A percentile compares a stretch with the other conserved stretches of the same genome.
phyloP scores from a whole-genome alignment of 2,888 invertebrate genomes.

The Metellina segmentata region DNA sequence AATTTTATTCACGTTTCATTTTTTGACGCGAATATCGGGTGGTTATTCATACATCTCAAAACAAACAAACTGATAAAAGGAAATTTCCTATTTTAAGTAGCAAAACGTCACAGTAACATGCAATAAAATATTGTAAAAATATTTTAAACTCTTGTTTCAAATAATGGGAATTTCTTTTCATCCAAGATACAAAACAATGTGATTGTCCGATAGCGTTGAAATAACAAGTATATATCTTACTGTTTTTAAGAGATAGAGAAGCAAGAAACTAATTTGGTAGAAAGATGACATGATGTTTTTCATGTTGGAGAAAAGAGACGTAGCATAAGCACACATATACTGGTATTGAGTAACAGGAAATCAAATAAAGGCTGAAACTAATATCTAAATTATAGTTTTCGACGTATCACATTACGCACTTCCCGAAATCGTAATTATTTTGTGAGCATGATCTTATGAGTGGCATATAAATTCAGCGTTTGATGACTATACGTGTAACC shows the following conservation, averaged over 20 bases:
- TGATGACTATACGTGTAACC: neutral
- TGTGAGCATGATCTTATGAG: neutral
- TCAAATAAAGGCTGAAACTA: neutral
- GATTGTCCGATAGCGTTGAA: too few species aligned
- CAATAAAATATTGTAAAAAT: too few species aligned
- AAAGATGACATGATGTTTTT: constrained; percentile 39
- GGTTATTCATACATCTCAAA: too few species aligned
- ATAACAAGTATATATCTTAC: constrained; percentile 22
- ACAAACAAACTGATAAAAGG: too few species aligned
- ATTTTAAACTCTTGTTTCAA: too few species aligned
- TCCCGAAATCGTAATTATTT: neutral
- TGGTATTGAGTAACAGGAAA: constrained; percentile 19
- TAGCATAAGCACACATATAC: constrained; percentile 32
- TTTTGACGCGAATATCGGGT: too few species aligned
- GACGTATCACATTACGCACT: constrained; percentile 11
- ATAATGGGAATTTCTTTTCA: too few species aligned
- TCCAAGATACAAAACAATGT: too few species aligned
- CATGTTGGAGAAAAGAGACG: constrained; percentile 11
- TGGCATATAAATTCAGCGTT: neutral
- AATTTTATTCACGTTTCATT: too few species aligned
- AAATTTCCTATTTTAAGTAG: too few species aligned
- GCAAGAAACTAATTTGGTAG: constrained; percentile 37
- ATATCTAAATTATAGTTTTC: neutral
- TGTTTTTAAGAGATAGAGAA: constrained; percentile 26
- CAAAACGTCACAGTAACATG: too few species aligned